A percentile compares a stretch with the other conserved stretches of the same genome.
These are phyloP conservation scores for Agonum fuliginosum DNA, from an alignment of 2,888 invertebrate genomes.

Conservation along the genomic window DNA sequence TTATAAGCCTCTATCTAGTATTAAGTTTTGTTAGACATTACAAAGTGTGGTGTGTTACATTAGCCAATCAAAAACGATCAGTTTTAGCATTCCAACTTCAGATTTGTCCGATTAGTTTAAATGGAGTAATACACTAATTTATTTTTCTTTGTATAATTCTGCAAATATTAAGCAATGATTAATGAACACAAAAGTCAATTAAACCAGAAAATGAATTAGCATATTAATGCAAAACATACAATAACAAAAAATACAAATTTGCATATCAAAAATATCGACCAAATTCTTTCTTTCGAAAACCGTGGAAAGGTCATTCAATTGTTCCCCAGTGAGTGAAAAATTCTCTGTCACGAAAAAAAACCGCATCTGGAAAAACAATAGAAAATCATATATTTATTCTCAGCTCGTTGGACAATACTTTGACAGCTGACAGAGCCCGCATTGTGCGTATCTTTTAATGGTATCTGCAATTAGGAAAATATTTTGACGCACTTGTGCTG, in stretches of 20 bases:
- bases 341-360: constrained; percentile 34
- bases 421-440: constrained; percentile 18
- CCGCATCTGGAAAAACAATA: constrained; percentile 2
- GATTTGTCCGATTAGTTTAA: too few species aligned
- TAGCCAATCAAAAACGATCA: too few species aligned
- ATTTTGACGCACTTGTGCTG: constrained; percentile 5
- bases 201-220: not conserved
- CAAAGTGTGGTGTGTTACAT: too few species aligned
- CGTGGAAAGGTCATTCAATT: constrained; percentile 21
- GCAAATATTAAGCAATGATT: too few species aligned
- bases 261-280: constrained; percentile 23
- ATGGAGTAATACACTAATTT: not conserved
- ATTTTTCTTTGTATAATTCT: too few species aligned
- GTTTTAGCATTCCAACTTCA: too few species aligned
- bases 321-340: constrained; percentile 23
- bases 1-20: too few species aligned
- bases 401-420: constrained; percentile 15
- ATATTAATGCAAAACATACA: not conserved
- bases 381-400: constrained; percentile 22
- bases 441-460: constrained; percentile 33
- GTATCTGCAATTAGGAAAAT: constrained; percentile 7
- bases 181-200: not conserved
- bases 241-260: constrained; percentile 26
- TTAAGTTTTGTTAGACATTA: too few species aligned
- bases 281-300: not conserved